phyloP scores from a whole-genome alignment of 2,113 vertebrate genomes.

The Cyphomyrus plagiostoma region DNA sequence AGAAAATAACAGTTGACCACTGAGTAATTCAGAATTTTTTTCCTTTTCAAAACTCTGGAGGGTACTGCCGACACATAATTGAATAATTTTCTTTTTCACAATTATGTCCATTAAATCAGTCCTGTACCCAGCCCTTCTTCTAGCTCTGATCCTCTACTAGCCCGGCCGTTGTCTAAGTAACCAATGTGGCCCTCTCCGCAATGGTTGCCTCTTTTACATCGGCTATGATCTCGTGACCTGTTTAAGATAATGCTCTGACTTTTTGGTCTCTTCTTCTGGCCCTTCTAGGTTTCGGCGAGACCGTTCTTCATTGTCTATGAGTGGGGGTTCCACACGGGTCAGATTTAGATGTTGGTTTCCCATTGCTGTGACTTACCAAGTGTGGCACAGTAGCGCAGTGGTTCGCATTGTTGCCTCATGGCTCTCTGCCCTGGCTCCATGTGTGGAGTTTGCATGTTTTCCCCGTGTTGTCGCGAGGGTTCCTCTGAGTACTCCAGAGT shows the following conservation, averaged over 20 bases:
- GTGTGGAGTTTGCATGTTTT: not conserved
- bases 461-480: not conserved
- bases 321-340: not conserved
- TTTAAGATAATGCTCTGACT: not conserved
- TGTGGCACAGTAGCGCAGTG: not conserved
- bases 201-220: not conserved
- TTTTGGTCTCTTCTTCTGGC: not conserved
- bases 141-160: not conserved
- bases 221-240: not conserved
- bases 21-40: not conserved
- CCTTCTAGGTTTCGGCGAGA: not conserved
- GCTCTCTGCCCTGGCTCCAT: not conserved
- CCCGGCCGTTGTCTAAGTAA: not conserved
- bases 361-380: not conserved
- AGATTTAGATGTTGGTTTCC: not conserved
- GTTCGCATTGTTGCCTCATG: not conserved
- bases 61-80: not conserved
- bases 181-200: not conserved
- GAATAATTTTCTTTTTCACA: conserved; percentile 4
- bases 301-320: not conserved
- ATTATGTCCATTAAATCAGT: not conserved
- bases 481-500: not conserved
- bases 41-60: not conserved
- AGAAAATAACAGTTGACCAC: not conserved
- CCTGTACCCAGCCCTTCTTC: not conserved